A percentile compares a stretch with the other conserved stretches of the same genome.
Conservation (phyloP, 2,113 vertebrate genomes). For the Prionailurus viverrinus region DNA sequence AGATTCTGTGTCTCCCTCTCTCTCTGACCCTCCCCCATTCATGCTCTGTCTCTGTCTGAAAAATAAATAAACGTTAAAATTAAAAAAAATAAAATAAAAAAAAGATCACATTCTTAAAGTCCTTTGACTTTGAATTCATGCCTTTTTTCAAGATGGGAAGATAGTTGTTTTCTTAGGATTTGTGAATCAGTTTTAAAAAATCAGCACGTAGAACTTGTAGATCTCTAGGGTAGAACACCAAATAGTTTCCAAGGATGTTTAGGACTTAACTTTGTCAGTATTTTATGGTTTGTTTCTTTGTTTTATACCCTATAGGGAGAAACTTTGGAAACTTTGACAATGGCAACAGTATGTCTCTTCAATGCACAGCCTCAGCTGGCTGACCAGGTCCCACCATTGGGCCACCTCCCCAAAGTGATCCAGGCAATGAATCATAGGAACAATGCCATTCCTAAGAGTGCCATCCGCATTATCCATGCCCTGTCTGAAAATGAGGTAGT, state of each 20-base stretch:
- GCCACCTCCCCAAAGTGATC: slow-evolving; percentile 96
- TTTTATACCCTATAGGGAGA: slow-evolving; percentile 91
- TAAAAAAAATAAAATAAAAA: neutral
- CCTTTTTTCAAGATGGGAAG: neutral
- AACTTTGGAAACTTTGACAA: slow-evolving; percentile 96
- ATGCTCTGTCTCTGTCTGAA: no score
- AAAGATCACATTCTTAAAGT: neutral
- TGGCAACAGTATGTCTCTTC: slow-evolving; percentile 97
- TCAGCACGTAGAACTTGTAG: neutral
- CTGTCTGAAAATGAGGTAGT: slow-evolving; percentile 97
- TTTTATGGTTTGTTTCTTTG: neutral
- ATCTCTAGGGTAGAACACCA: slow-evolving; percentile 9
- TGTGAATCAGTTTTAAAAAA: neutral
- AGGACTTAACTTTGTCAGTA: neutral
- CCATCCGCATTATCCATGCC: slow-evolving; percentile 96
- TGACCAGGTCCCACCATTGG: slow-evolving; percentile 97
- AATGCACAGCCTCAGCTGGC: slow-evolving; percentile 95
- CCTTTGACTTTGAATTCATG: neutral
- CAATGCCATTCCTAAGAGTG: slow-evolving; percentile 96
- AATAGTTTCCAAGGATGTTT: neutral
- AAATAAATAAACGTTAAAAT: no score
- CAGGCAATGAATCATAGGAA: slow-evolving; percentile 98
- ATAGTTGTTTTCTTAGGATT: neutral
- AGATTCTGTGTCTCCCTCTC: no score
- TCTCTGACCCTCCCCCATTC: no score